A percentile compares a stretch with the other conserved stretches of the same genome.
Evolutionary conservation across 64 coral and sea anemone species (phyloP).

Genomic region (Actinia tenebrosa): DNA sequence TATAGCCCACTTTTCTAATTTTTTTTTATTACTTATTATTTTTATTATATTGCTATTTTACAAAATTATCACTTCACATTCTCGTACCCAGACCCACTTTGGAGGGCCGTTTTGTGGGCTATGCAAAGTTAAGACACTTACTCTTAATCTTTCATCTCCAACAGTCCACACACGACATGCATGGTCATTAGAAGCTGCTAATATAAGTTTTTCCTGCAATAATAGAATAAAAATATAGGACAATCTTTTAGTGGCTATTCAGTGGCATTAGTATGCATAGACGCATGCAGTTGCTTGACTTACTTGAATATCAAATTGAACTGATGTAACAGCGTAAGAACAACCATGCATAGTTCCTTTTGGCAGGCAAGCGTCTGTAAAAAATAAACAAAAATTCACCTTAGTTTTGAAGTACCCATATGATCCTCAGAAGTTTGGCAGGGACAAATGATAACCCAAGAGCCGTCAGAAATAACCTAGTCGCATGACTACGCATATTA

Average conservation of each 20-base stretch:
- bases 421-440: too few relatives aligned
- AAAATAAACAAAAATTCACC: not conserved
- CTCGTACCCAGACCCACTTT: too few relatives aligned
- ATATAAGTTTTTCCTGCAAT: slow-evolving; percentile 87
- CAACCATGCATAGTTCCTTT: slow-evolving; percentile 83
- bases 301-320: slow-evolving; percentile 93
- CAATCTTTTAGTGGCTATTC: not conserved
- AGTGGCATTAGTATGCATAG: too few relatives aligned
- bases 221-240: not conserved
- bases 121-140: slow-evolving; percentile 20
- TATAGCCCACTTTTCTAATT: too few relatives aligned
- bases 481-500: too few relatives aligned
- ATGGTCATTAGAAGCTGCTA: slow-evolving; percentile 91
- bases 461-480: too few relatives aligned
- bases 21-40: too few relatives aligned
- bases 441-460: too few relatives aligned
- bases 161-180: slow-evolving; percentile 91
- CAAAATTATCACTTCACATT: too few relatives aligned
- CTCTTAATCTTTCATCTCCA: slow-evolving; percentile 84
- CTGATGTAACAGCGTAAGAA: slow-evolving; percentile 81
- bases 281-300: not conserved
- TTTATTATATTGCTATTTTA: too few relatives aligned
- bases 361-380: slow-evolving; percentile 47
- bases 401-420: too few relatives aligned
- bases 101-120: too few relatives aligned